Base-by-base conservation (phyloP, 2,888 invertebrate genomes). In the Himalopsyche anomala region DNA sequence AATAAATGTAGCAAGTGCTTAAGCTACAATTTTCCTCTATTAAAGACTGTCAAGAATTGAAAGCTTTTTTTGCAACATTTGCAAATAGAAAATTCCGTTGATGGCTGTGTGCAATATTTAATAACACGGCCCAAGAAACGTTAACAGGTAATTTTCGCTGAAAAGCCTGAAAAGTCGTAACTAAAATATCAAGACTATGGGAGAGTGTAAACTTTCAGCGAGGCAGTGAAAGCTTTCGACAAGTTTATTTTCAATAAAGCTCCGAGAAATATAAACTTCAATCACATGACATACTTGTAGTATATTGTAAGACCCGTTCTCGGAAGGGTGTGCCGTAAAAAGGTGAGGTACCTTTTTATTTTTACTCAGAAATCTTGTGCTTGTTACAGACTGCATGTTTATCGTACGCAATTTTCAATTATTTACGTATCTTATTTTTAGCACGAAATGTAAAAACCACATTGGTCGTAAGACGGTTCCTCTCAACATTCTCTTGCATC, bases 231-330 rank as follows among this genome's bases (percentile, higher is more conserved):
- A 74, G 74, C 74, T 74, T 38, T 38, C 74, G 74, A 74, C 74
- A 74, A 74, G 74, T 74, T 74, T 74, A 74, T 74, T 74, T 74
- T 74, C 74, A 74, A 74, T 74, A 74, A 74, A 74, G 74, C 74
- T 74, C 74, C 36, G 15, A 74, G 74, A 74, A 74, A 74, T 74
- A 74, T 74, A 74, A 74, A 74, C 74, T 74, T 74, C 74, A 74
- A 74, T 74, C 74, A 74, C 74, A 74, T 74, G 74, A 74, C 74
- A 74, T 74, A 74, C 74, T 74, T 74, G 28, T 74, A 74, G 74
- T 74, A 74, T 74, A 74, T 74, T 74, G 74, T 74, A 74, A 74
- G 74, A 74, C 74, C 74, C 74, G 74, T 74, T 74, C 74, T 19
- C 15, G 38, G 74, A 36, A 74, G 74, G 74, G 74, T 74, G 74